Evolutionary conservation across 2,888 invertebrate genomes (phyloP).

Genomic region (Autographa gamma): DNA sequence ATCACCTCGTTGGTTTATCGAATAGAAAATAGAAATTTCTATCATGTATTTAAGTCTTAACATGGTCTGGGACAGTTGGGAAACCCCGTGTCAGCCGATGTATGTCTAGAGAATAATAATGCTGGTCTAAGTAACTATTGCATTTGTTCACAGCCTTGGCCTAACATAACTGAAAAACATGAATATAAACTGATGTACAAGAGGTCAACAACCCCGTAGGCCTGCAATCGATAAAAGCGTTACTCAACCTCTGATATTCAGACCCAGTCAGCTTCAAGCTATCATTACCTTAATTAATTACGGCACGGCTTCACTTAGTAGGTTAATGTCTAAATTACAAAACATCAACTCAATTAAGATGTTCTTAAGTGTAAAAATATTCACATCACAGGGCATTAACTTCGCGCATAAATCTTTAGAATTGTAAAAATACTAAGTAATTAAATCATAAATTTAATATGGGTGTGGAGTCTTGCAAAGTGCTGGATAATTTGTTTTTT

Average conservation of each 20-base stretch:
- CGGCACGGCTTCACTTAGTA: background rate
- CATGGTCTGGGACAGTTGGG: background rate
- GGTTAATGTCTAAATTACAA: slow-evolving; percentile 5
- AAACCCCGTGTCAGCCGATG: background rate
- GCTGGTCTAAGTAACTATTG: background rate
- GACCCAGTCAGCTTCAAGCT: background rate
- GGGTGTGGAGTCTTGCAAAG: background rate
- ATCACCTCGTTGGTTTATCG: no score
- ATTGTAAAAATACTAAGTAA: background rate
- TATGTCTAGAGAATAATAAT: background rate
- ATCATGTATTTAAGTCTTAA: background rate
- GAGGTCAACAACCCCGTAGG: background rate
- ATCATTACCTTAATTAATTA: slow-evolving; percentile 13
- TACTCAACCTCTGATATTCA: background rate
- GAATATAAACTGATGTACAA: background rate
- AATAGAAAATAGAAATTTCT: background rate
- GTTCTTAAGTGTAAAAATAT: slow-evolving; percentile 11
- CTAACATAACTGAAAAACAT: background rate
- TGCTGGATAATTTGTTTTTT: no score
- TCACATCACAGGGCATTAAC: background rate
- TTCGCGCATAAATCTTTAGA: background rate
- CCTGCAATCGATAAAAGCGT: background rate
- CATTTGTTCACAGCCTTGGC: background rate
- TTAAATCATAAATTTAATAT: background rate
- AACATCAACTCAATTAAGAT: background rate